Conservation (phyloP, 1,140 invertebrate species). For the Lethrus apterus region DNA sequence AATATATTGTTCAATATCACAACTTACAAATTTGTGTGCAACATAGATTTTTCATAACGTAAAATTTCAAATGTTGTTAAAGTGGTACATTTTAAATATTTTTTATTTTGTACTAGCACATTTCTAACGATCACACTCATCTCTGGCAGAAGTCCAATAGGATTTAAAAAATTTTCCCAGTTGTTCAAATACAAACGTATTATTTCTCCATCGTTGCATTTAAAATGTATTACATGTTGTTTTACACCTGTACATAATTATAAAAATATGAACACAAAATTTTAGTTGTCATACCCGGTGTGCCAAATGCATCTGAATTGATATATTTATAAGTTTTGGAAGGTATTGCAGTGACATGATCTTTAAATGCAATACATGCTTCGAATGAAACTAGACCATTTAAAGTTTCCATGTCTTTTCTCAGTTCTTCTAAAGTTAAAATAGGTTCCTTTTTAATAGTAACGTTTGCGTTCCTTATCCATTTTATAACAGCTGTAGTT, state of each 20-base stretch:
- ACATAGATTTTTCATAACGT: constrained; percentile 8
- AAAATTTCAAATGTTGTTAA: constrained; percentile 15
- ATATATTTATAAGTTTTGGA: background rate
- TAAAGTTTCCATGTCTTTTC: no score
- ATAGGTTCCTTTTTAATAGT: no score
- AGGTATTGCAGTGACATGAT: background rate
- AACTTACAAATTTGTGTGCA: constrained; percentile 11
- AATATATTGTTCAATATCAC: background rate
- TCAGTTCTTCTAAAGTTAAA: no score
- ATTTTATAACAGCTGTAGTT: no score
- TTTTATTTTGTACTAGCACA: constrained; percentile 5
- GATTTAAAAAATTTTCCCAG: constrained; percentile 13
- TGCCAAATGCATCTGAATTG: no score
- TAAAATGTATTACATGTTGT: background rate
- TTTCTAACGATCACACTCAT: constrained; percentile 16
- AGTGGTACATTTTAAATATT: constrained; percentile 14
- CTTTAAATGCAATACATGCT: no score
- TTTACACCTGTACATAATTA: no score
- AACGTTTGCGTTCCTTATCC: no score
- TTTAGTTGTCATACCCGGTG: background rate
- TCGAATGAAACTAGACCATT: no score
- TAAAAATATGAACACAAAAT: background rate
- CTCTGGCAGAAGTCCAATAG: constrained; percentile 12
- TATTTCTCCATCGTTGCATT: background rate
- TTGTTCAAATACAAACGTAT: constrained; percentile 16